Conservation (phyloP, 92 coral and sea anemone species). For the Pocillopora meandrina region DNA sequence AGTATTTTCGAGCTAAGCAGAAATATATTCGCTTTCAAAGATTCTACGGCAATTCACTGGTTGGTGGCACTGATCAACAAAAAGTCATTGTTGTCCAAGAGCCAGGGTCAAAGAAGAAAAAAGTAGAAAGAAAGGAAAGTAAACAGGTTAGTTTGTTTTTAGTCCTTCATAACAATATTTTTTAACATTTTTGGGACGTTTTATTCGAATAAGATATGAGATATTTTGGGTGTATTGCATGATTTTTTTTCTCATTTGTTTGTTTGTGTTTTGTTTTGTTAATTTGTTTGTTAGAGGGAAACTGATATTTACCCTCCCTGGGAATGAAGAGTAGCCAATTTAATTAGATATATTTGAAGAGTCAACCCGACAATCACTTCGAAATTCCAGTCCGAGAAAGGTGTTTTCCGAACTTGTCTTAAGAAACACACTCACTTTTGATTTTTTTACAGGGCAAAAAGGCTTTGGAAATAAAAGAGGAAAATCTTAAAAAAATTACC, state of each 20-base stretch:
- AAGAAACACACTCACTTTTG: background rate
- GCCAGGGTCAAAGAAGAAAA: conserved; percentile 20
- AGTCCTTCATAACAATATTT: too few relatives aligned
- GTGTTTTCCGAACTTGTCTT: background rate
- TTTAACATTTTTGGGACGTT: too few relatives aligned
- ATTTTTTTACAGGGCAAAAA: conserved; percentile 35
- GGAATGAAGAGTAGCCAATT: too few relatives aligned
- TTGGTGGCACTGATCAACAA: conserved; percentile 38
- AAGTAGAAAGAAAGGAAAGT: conserved; percentile 34
- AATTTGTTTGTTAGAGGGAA: too few relatives aligned
- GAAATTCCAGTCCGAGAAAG: background rate
- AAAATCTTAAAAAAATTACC: conserved; percentile 17
- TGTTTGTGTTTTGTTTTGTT: too few relatives aligned
- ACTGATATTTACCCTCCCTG: too few relatives aligned
- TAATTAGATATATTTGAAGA: too few relatives aligned
- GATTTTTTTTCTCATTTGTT: too few relatives aligned
- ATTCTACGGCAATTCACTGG: conserved; percentile 60
- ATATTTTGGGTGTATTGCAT: too few relatives aligned
- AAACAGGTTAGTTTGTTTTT: conserved; percentile 27
- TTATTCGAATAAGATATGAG: too few relatives aligned
- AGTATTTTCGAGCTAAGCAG: conserved; percentile 18
- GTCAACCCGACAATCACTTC: too few relatives aligned
- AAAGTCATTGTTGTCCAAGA: conserved; percentile 33
- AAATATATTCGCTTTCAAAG: conserved; percentile 29
- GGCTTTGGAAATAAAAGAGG: conserved; percentile 22